Evolutionary conservation across 1,140 invertebrate species (phyloP).

Genomic region (Stegodyphus mimosarum): DNA sequence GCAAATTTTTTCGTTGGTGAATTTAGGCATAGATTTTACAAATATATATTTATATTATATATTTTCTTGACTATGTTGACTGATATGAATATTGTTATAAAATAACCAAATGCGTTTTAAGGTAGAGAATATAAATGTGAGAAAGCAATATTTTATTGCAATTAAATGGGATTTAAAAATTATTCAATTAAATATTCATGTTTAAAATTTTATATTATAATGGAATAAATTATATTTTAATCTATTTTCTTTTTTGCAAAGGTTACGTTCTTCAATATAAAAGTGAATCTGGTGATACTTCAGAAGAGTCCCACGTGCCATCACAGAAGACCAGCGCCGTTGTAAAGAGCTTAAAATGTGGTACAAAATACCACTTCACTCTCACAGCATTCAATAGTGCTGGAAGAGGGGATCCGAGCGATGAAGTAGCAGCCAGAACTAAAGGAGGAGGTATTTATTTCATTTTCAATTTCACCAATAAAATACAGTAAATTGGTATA

Average conservation of each 20-base stretch:
- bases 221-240: neutral
- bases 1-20: too few species aligned
- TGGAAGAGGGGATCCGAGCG: slow-evolving; percentile 67
- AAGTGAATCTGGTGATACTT: slow-evolving; percentile 32
- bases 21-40: too few species aligned
- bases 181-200: too few species aligned
- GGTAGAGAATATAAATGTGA: too few species aligned
- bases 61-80: too few species aligned
- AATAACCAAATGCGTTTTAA: too few species aligned
- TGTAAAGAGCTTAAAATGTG: slow-evolving; percentile 64
- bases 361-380: slow-evolving; percentile 68
- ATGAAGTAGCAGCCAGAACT: slow-evolving; percentile 66
- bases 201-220: too few species aligned
- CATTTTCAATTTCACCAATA: neutral
- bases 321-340: slow-evolving; percentile 58
- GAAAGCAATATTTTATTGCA: too few species aligned
- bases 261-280: slow-evolving; percentile 41
- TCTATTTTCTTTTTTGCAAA: neutral
- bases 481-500: too few species aligned
- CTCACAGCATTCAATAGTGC: slow-evolving; percentile 70
- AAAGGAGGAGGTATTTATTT: slow-evolving; percentile 65
- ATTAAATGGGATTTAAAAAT: too few species aligned
- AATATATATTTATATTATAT: too few species aligned
- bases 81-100: too few species aligned
- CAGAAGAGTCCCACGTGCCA: slow-evolving; percentile 39